Percentiles rank a stretch among this genome's conserved stretches.
phyloP scores from a whole-genome alignment of 2,797 vertebrate genomes.

The Myotis myotis region DNA sequence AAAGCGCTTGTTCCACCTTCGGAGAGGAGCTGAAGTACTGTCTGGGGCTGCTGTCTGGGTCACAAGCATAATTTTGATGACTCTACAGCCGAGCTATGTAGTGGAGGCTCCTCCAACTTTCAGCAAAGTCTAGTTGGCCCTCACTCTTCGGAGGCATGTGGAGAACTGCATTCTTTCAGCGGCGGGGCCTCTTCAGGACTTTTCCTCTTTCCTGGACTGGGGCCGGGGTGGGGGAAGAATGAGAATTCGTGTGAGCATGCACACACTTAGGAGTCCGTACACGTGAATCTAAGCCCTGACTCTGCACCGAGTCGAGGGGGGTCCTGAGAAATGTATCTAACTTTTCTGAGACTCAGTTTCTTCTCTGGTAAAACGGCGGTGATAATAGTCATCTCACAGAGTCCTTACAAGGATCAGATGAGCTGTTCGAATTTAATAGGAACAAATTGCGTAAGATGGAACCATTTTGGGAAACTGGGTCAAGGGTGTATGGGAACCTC shows the following conservation, averaged over 20 bases:
- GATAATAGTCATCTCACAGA: neutral
- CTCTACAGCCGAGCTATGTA: neutral
- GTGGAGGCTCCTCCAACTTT: neutral
- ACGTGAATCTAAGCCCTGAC: neutral
- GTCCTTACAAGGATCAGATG: neutral
- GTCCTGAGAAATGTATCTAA: neutral
- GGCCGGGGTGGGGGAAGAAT: neutral
- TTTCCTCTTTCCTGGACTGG: neutral
- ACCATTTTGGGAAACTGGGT: neutral
- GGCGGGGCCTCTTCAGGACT: neutral
- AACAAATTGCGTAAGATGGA: neutral
- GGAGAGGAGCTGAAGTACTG: neutral
- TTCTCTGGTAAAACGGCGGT: neutral
- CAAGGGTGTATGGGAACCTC: neutral
- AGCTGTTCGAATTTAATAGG: neutral
- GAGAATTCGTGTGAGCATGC: neutral
- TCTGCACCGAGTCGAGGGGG: neutral
- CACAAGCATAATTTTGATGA: slow-evolving; percentile 1
- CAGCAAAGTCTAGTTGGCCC: neutral
- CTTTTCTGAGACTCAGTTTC: neutral
- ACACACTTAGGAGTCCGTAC: no score
- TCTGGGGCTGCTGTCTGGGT: slow-evolving; percentile 59
- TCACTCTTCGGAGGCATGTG: neutral
- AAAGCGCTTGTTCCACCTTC: neutral
- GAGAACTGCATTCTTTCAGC: neutral